phyloP scores from a whole-genome alignment of 2,113 vertebrate genomes.

The Sinocyclocheilus rhinocerous region DNA sequence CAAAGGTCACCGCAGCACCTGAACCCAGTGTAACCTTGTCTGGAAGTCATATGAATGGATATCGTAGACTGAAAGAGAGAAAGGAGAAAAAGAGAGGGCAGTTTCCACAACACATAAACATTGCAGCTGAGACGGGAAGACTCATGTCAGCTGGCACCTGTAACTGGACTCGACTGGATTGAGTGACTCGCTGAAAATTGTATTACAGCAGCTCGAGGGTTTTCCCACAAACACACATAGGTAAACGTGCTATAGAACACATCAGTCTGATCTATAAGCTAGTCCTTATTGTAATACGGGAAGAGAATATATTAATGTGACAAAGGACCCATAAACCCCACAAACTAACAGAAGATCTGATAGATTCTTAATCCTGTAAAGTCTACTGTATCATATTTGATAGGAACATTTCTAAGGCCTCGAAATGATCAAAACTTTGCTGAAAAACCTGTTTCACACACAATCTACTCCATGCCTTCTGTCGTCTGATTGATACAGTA shows the following conservation, averaged over 20 bases:
- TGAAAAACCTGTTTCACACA: too few relatives aligned
- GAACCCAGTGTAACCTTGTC: constrained; percentile 18
- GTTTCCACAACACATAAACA: constrained; percentile 55
- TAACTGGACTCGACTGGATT: constrained; percentile 52
- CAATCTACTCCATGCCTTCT: too few relatives aligned
- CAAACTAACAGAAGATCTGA: not conserved
- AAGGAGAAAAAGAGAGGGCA: constrained; percentile 47
- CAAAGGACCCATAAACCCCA: not conserved
- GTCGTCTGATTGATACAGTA: too few relatives aligned
- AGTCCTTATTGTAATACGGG: not conserved
- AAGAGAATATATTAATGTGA: not conserved
- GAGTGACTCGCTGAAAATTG: constrained; percentile 50
- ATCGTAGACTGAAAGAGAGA: constrained; percentile 44
- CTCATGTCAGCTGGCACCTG: constrained; percentile 50
- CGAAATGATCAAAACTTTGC: too few relatives aligned
- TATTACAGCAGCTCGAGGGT: constrained; percentile 37
- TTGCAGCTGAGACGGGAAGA: constrained; percentile 33
- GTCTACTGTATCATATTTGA: too few relatives aligned
- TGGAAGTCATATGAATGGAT: not conserved
- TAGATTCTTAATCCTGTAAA: too few relatives aligned
- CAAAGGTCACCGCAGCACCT: not conserved
- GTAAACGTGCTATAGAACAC: not conserved
- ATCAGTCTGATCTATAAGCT: not conserved
- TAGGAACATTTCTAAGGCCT: too few relatives aligned
- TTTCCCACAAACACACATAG: constrained; percentile 23